phyloP scores from a whole-genome alignment of 37 sponge, comb jelly and placozoan genomes.

The Cladorhizidae sp. region DNA sequence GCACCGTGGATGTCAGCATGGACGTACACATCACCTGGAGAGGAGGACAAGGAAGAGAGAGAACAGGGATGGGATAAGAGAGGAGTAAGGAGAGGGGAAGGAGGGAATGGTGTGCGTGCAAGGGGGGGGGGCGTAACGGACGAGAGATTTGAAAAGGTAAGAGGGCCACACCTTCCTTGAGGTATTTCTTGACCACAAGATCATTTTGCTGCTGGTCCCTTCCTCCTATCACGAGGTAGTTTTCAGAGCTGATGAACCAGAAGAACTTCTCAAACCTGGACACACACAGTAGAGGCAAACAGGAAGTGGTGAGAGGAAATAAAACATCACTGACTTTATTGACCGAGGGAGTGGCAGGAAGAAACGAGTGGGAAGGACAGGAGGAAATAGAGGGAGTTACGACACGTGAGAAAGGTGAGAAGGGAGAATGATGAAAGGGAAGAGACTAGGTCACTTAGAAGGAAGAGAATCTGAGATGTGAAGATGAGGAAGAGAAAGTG shows the following conservation, averaged over 20 bases:
- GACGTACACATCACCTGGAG: slow-evolving; percentile 91
- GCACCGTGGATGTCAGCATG: slow-evolving; percentile 99
- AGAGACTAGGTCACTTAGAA: too few relatives aligned
- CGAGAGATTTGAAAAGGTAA: not conserved
- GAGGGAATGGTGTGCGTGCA: too few relatives aligned
- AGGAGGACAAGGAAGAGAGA: not conserved
- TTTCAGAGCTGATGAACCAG: slow-evolving; percentile 97
- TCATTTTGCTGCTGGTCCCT: slow-evolving; percentile 98
- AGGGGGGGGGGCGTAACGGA: not conserved
- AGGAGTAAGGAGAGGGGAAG: not conserved
- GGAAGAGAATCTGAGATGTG: too few relatives aligned
- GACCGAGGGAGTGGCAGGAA: too few relatives aligned
- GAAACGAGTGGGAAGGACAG: too few relatives aligned
- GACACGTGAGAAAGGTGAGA: too few relatives aligned
- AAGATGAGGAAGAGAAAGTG: too few relatives aligned
- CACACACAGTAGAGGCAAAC: not conserved
- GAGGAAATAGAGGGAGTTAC: too few relatives aligned
- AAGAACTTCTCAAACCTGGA: slow-evolving; percentile 97
- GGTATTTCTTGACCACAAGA: slow-evolving; percentile 88
- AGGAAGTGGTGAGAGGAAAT: not conserved
- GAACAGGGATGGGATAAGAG: not conserved
- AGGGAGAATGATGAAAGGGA: too few relatives aligned
- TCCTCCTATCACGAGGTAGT: slow-evolving; percentile 95
- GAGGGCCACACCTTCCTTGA: slow-evolving; percentile 62
- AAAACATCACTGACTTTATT: not conserved